Conservation (phyloP, 53 echinoderm and acorn worm genomes). For the Henricia sp. region DNA sequence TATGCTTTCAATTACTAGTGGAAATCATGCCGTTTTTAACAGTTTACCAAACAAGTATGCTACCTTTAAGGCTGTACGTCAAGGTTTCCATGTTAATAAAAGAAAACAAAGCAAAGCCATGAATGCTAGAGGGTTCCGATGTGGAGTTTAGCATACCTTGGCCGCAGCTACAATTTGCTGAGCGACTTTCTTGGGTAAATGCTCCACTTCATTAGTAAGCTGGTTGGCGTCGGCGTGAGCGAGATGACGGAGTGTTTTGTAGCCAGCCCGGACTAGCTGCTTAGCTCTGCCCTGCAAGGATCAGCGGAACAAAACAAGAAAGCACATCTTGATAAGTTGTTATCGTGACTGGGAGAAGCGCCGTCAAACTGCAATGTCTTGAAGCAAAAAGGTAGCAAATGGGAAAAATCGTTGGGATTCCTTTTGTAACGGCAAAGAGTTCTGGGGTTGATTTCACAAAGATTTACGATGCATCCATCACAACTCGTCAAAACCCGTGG, state of each 20-base stretch:
- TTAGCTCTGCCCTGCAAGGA: slow-evolving; percentile 82
- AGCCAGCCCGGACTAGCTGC: slow-evolving; percentile 88
- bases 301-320: background rate
- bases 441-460: no score
- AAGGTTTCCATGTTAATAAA: background rate
- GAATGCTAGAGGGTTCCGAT: background rate
- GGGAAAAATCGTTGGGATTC: no score
- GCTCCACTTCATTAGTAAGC: slow-evolving; percentile 67
- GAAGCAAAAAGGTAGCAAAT: no score
- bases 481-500: no score
- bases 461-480: no score
- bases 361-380: no score
- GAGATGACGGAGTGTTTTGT: slow-evolving; percentile 84
- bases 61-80: background rate
- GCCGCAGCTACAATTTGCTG: slow-evolving; percentile 89
- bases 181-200: slow-evolving; percentile 77
- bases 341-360: background rate
- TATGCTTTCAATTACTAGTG: background rate
- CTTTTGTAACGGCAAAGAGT: no score
- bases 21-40: no score
- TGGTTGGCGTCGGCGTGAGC: slow-evolving; percentile 76
- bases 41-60: no score
- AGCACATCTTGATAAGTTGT: background rate
- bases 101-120: background rate
- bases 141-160: slow-evolving; percentile 64